Evolutionary conservation across 2,113 vertebrate species (phyloP), one percentile per base, ranked within the genome.

Genomic region (Clinocottus analis): DNA sequence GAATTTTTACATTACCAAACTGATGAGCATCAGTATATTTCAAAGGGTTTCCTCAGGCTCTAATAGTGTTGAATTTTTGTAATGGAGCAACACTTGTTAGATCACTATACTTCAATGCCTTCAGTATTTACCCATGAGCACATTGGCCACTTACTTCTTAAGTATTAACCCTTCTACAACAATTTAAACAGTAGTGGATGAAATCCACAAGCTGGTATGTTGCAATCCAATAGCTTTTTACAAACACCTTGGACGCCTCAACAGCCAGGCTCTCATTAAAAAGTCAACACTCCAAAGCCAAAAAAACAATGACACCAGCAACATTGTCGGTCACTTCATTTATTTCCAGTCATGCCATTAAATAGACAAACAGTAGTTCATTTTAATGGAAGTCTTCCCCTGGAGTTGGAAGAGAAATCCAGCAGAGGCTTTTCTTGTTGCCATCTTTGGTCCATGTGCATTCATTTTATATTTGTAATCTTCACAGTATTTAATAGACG

Each of bases 401-500:
- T 77, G 68, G 19, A 67, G 75, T 71, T 56, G 25, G 72, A 37
- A 47, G n/a, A 29, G 29, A 76, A 65, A 63, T 60, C 17, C 51
- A 80, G 70, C 27, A 47, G 79, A 68, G 60, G 51, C 14, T 27
- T 35, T 75, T 69, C 33, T 60, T 60, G 51, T 60, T n/a, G 21
- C 77, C 61, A 55, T 13, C 75, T 92, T 92, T 91, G 87, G 91
- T 87, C 90, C 87, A 11, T 65, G 49, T 79, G 66, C n/a, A 75
- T 45, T 72, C 4, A 49, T 49, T 35, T 31, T 43, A 56, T 6
- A 55, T 41, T 45, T 74, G 49, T 35, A 29, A 19, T 63, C 14
- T 86, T 85, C 62, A 59, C 41, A 85, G 56, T 64, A 75, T 91
- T 93, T 96, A 99, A 89, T 99, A 99, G 62, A 95, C 94, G 1